A percentile compares a stretch with the other conserved stretches of the same genome.
These are phyloP conservation scores for Leucania comma DNA, from an alignment of 2,888 invertebrate genomes.

Conservation along the genomic window DNA sequence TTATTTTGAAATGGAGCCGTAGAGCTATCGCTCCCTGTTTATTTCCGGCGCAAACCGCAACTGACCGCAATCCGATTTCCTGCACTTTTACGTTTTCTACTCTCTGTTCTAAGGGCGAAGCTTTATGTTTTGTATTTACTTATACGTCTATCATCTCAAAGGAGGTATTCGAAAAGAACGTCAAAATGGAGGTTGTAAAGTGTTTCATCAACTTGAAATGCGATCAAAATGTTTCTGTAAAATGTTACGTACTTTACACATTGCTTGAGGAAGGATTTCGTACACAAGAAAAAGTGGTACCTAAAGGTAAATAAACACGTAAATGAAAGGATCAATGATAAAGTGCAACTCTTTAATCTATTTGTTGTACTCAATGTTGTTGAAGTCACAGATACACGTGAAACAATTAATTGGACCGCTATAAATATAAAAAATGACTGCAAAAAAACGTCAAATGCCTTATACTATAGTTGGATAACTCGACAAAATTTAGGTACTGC, in stretches of 20 bases:
- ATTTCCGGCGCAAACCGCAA: conserved; percentile 52
- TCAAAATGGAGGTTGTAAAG: conserved; percentile 17
- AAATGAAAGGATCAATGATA: not conserved
- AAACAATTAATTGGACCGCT: too few species aligned
- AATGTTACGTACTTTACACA: not conserved
- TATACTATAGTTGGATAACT: too few species aligned
- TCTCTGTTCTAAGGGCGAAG: conserved; percentile 22
- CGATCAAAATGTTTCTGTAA: too few species aligned
- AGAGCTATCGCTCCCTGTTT: conserved; percentile 38
- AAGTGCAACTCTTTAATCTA: not conserved
- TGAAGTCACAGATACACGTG: too few species aligned
- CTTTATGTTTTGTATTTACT: conserved; percentile 11
- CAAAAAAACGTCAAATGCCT: too few species aligned
- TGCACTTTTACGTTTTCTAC: conserved; percentile 57
- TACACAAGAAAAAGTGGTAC: not conserved
- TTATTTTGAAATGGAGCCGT: conserved; percentile 18
- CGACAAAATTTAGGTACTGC: too few species aligned
- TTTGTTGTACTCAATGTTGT: too few species aligned
- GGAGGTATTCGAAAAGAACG: conserved; percentile 10
- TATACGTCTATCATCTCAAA: conserved; percentile 16
- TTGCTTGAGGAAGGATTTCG: not conserved
- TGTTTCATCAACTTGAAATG: conserved; percentile 28
- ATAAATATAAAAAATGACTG: too few species aligned
- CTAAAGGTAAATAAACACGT: too few species aligned
- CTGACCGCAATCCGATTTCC: conserved; percentile 64